These are phyloP conservation scores for Hetaerina americana DNA, from an alignment of 1,140 invertebrate genomes.

Conservation along the genomic window DNA sequence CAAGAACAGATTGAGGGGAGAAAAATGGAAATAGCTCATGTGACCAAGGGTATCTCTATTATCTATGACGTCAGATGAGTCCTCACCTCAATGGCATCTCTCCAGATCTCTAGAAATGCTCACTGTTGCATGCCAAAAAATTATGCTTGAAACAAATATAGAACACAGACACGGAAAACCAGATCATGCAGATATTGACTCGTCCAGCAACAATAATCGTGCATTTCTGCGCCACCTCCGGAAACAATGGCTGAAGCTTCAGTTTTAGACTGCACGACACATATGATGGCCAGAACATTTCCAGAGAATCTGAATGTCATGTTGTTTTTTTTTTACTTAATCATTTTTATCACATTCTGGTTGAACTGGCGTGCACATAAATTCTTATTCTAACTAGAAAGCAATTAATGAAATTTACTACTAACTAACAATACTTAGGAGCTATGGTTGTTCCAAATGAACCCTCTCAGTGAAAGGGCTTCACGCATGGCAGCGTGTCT, in stretches of 20 bases:
- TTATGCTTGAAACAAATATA: constrained; percentile 1
- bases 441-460: not conserved
- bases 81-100: not conserved
- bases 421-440: not conserved
- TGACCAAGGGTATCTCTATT: not conserved
- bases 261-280: not conserved
- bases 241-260: not conserved
- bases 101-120: not conserved
- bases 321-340: not conserved
- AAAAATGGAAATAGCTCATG: not conserved
- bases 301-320: not conserved
- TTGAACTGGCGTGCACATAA: not conserved
- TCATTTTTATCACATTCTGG: not conserved
- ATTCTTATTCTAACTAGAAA: not conserved
- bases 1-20: not conserved
- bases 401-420: not conserved
- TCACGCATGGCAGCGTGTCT: not conserved
- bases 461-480: not conserved
- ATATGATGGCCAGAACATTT: not conserved
- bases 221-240: not conserved
- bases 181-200: not conserved
- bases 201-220: not conserved
- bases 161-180: not conserved
- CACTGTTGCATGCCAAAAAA: not conserved
- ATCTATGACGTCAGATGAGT: not conserved